phyloP scores from a whole-genome alignment of 1,140 invertebrate species.

The Zelostemma sp. region DNA sequence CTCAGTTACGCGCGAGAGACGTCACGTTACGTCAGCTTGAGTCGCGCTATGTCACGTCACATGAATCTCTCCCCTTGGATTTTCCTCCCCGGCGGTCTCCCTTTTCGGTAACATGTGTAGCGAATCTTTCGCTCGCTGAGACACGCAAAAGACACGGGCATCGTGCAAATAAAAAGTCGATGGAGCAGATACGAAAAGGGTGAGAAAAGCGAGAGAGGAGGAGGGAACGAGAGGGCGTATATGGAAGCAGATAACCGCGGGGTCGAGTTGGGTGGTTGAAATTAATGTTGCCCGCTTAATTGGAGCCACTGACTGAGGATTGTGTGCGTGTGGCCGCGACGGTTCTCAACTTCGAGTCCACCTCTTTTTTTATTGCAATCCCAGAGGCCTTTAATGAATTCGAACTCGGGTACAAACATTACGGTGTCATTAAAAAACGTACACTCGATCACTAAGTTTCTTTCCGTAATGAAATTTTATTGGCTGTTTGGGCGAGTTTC shows the following conservation, averaged over 20 bases:
- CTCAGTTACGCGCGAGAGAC: conserved; percentile 56
- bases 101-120: conserved; percentile 38
- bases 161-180: conserved; percentile 11
- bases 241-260: conserved; percentile 60
- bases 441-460: no score
- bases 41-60: conserved; percentile 48
- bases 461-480: no score
- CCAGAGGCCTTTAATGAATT: no score
- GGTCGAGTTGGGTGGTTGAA: conserved; percentile 66
- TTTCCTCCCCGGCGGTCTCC: conserved; percentile 39
- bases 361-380: conserved; percentile 10
- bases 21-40: conserved; percentile 49
- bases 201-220: conserved; percentile 34
- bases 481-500: no score
- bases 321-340: conserved; percentile 65
- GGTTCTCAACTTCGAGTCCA: conserved; percentile 57
- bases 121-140: conserved; percentile 14
- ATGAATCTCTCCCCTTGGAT: conserved; percentile 28
- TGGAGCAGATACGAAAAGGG: conserved; percentile 22
- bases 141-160: conserved; percentile 8
- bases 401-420: no score
- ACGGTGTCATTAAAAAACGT: no score
- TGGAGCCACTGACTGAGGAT: conserved; percentile 68
- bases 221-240: conserved; percentile 37
- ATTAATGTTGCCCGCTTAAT: conserved; percentile 70